Conservation (phyloP, 2,888 invertebrate species). For the Drosophila testacea region DNA sequence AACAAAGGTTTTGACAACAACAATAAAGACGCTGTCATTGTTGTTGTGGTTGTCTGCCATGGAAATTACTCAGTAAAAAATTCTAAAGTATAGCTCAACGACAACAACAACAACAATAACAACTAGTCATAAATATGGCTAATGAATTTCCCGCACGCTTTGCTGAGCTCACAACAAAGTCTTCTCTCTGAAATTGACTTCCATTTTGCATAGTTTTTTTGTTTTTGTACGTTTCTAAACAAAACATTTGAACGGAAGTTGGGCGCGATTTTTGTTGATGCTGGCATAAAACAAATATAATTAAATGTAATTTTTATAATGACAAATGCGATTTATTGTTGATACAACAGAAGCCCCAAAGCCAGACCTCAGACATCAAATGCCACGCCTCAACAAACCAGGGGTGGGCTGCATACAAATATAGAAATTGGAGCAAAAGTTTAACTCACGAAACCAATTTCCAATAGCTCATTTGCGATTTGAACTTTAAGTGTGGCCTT, state of each 20-base stretch:
- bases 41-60: slow-evolving; percentile 44
- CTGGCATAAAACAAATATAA: slow-evolving; percentile 67
- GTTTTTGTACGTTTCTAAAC: slow-evolving; percentile 11
- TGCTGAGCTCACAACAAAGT: slow-evolving; percentile 66
- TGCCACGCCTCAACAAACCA: slow-evolving; percentile 32
- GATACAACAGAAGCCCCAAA: slow-evolving; percentile 7
- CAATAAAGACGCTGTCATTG: slow-evolving; percentile 57
- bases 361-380: background rate
- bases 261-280: slow-evolving; percentile 58
- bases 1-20: slow-evolving; percentile 55
- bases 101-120: slow-evolving; percentile 31
- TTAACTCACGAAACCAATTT: slow-evolving; percentile 45
- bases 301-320: slow-evolving; percentile 80
- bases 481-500: slow-evolving; percentile 34
- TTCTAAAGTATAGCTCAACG: slow-evolving; percentile 40
- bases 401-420: background rate
- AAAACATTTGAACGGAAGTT: slow-evolving; percentile 71
- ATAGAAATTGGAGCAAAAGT: slow-evolving; percentile 31
- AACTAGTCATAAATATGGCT: slow-evolving; percentile 78
- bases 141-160: slow-evolving; percentile 82
- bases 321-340: slow-evolving; percentile 68
- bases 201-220: slow-evolving; percentile 53
- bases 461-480: slow-evolving; percentile 22
- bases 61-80: slow-evolving; percentile 71
- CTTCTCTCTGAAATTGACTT: slow-evolving; percentile 54